Conservation (phyloP, 2,797 vertebrate species). For the Arnoldichthys spilopterus region DNA sequence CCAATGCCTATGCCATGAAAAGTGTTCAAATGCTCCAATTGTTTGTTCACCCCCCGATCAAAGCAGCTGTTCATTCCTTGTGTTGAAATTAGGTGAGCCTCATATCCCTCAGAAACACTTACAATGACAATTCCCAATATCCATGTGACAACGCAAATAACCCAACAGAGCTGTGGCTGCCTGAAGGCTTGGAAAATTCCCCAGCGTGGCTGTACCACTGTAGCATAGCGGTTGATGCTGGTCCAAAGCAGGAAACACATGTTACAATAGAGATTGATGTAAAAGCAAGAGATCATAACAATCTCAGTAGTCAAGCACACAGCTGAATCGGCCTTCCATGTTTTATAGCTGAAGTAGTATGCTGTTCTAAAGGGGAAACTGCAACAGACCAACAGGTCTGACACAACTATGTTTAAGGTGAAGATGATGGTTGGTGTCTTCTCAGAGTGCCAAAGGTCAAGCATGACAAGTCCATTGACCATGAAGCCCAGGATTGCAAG, state of each 20-base stretch:
- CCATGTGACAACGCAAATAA: slow-evolving; percentile 52
- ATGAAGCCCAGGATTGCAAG: slow-evolving; percentile 52
- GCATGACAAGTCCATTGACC: slow-evolving; percentile 45
- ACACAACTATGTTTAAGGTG: slow-evolving; percentile 50
- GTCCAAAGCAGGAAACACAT: slow-evolving; percentile 58
- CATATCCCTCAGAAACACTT: not conserved
- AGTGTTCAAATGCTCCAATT: not conserved
- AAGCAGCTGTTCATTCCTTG: slow-evolving; percentile 36
- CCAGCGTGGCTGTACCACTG: slow-evolving; percentile 43
- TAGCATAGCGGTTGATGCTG: slow-evolving; percentile 57
- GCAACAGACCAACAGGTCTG: slow-evolving; percentile 55
- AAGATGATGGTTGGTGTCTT: slow-evolving; percentile 55
- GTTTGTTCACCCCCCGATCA: slow-evolving; percentile 38
- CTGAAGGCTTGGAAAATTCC: slow-evolving; percentile 37
- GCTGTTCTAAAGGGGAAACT: slow-evolving; percentile 51
- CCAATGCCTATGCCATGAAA: slow-evolving; percentile 5
- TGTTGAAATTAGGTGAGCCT: not conserved
- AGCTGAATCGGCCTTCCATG: slow-evolving; percentile 23
- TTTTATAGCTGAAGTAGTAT: not conserved
- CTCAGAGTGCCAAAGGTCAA: slow-evolving; percentile 46
- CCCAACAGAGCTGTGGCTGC: slow-evolving; percentile 12
- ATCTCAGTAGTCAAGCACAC: slow-evolving; percentile 14
- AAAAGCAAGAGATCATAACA: slow-evolving; percentile 42
- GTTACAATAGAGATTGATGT: slow-evolving; percentile 58
- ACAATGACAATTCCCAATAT: not conserved